Percentiles rank a stretch among this genome's conserved stretches.
phyloP scores from a whole-genome alignment of 2,113 vertebrate genomes.

The Gambusia affinis region DNA sequence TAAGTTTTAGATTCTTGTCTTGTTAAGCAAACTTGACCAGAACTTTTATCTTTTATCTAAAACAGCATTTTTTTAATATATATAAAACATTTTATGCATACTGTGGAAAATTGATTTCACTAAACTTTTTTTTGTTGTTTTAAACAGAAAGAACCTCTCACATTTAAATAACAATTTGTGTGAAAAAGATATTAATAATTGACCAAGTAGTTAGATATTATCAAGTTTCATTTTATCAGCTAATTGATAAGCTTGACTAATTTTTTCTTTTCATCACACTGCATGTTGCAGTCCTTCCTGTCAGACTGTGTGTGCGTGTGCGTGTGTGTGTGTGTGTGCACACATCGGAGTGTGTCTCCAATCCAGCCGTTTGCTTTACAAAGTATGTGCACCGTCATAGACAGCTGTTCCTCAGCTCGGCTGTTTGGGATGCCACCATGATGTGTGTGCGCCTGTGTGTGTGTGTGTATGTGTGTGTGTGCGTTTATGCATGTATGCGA shows the following conservation, averaged over 20 bases:
- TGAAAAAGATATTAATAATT: background rate
- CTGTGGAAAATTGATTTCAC: no score
- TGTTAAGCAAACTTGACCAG: no score
- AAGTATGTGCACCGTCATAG: constrained; percentile 80
- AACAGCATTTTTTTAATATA: no score
- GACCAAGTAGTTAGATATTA: background rate
- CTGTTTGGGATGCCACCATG: constrained; percentile 86
- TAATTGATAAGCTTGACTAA: background rate
- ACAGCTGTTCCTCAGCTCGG: constrained; percentile 90
- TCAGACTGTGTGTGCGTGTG: constrained; percentile 14
- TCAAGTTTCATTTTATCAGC: background rate
- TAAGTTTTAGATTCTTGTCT: no score
- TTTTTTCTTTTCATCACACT: constrained; percentile 3
- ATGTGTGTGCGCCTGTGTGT: constrained; percentile 35
- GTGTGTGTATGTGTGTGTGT: constrained; percentile 30
- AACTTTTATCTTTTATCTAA: no score
- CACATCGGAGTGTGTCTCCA: constrained; percentile 10
- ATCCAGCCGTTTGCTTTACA: constrained; percentile 63
- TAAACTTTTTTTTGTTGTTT: no score
- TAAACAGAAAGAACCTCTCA: background rate
- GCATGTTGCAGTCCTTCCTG: constrained; percentile 35
- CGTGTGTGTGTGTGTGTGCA: constrained; percentile 1
- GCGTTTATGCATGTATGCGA: constrained; percentile 17
- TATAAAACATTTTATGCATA: no score
- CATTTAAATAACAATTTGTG: background rate